Evolutionary conservation across 1,140 invertebrate genomes (phyloP).

Genomic region (Platyscapa corneri): DNA sequence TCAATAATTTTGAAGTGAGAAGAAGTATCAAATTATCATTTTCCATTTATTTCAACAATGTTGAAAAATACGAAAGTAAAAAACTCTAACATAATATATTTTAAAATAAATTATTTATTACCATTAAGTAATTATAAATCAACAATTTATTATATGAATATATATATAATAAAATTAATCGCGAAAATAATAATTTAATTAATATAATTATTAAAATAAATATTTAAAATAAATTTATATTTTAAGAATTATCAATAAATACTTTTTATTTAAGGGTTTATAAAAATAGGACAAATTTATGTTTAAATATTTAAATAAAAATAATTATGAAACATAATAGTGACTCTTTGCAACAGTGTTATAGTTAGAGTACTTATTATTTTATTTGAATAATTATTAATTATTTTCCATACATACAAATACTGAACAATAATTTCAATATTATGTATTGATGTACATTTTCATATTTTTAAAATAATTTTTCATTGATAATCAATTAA

Average conservation of each 20-base stretch:
- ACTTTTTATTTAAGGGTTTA: too few species aligned
- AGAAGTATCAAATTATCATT: too few species aligned
- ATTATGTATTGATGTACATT: background rate
- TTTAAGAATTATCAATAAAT: slow-evolving; percentile 13
- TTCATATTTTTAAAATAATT: background rate
- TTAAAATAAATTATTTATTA: too few species aligned
- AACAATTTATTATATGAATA: slow-evolving; percentile 16
- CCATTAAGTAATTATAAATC: background rate
- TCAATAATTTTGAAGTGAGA: too few species aligned
- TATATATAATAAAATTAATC: background rate
- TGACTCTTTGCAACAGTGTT: too few species aligned
- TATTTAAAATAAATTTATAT: background rate
- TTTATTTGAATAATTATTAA: background rate
- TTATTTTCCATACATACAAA: slow-evolving; percentile 1
- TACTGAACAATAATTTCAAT: slow-evolving; percentile 8
- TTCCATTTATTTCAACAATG: too few species aligned
- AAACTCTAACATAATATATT: background rate
- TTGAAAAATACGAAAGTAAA: too few species aligned
- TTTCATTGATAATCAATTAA: too few species aligned
- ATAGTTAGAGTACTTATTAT: too few species aligned
- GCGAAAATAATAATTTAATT: background rate
- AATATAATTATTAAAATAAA: slow-evolving; percentile 11
- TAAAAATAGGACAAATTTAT: background rate
- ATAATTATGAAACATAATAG: too few species aligned
- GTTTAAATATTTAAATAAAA: background rate